These are phyloP conservation scores for Erpobdella octoculata DNA, from an alignment of 2,888 invertebrate species.

Conservation along the genomic window DNA sequence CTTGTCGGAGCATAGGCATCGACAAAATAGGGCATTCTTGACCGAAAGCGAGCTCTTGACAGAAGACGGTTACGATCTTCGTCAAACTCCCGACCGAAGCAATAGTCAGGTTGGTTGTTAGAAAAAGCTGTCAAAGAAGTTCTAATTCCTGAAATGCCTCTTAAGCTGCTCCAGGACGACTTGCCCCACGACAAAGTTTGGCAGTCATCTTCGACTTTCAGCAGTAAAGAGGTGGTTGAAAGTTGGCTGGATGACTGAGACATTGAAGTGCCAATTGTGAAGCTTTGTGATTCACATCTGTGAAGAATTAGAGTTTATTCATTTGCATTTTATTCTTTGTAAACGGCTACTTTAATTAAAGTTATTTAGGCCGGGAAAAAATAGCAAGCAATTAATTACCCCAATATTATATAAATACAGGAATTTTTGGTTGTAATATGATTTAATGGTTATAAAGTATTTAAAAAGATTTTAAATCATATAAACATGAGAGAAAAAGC, in stretches of 20 bases:
- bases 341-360: too few species aligned
- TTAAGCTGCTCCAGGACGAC: conserved; percentile 14
- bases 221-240: neutral
- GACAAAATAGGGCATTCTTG: neutral
- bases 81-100: conserved; percentile 1
- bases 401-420: too few species aligned
- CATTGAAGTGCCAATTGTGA: neutral
- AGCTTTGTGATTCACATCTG: conserved; percentile 2
- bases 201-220: conserved; percentile 17
- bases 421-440: too few species aligned
- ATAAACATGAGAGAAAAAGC: too few species aligned
- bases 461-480: too few species aligned
- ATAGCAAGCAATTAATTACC: too few species aligned
- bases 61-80: neutral
- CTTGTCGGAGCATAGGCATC: neutral
- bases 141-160: neutral
- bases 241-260: neutral
- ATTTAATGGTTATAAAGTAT: too few species aligned
- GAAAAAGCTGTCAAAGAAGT: neutral
- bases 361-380: too few species aligned
- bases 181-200: conserved; percentile 26
- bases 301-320: too few species aligned
- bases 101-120: conserved; percentile 7
- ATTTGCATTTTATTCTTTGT: too few species aligned
- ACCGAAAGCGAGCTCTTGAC: neutral